Evolutionary conservation across 2,888 invertebrate species (phyloP).

Genomic region (Colletes collaris): DNA sequence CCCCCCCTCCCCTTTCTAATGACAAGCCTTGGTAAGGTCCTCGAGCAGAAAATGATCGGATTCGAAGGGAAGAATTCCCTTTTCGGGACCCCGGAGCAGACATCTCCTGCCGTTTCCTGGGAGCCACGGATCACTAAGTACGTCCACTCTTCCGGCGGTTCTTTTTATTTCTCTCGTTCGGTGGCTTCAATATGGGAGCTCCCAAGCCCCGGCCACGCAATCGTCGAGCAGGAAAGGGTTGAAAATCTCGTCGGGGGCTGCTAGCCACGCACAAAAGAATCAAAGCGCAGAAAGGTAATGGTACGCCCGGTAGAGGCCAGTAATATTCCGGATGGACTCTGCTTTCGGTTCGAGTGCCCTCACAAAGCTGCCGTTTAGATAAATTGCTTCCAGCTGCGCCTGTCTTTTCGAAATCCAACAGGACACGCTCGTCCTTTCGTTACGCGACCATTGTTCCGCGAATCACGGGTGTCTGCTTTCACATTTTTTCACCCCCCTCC

Average conservation of each 20-base stretch:
- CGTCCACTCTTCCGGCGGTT: constrained; percentile 15
- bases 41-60: not conserved
- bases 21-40: too few species aligned
- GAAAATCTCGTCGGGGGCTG: constrained; percentile 42
- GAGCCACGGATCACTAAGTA: constrained; percentile 10
- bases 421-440: constrained; percentile 32
- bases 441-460: not conserved
- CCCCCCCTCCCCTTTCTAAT: too few species aligned
- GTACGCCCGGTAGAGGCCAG: constrained; percentile 61
- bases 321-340: constrained; percentile 77
- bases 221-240: constrained; percentile 35
- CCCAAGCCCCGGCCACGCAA: constrained; percentile 35
- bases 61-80: not conserved
- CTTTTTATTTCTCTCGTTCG: constrained; percentile 21
- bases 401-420: constrained; percentile 31
- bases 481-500: not conserved
- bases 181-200: constrained; percentile 32
- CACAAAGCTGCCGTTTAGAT: constrained; percentile 73
- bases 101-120: not conserved
- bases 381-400: constrained; percentile 71
- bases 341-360: constrained; percentile 70
- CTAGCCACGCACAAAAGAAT: constrained; percentile 70
- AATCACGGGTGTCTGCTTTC: not conserved
- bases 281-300: constrained; percentile 69
- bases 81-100: not conserved